phyloP scores from a whole-genome alignment of 1,140 invertebrate species.

The Saccostrea cuccullata region DNA sequence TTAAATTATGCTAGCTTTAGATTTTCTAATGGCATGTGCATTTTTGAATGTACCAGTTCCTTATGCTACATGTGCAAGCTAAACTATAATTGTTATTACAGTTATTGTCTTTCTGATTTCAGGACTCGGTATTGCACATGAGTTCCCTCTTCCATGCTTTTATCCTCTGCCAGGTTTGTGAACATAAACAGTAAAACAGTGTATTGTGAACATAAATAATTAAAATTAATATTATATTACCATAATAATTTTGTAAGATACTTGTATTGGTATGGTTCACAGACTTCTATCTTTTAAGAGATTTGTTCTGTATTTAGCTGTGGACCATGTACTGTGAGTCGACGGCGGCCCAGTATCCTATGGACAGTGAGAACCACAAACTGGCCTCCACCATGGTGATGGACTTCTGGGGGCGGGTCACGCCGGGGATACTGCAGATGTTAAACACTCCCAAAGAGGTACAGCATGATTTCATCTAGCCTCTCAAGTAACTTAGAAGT shows the following conservation, averaged over 20 bases:
- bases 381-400: conserved; percentile 85
- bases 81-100: too few species aligned
- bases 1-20: neutral
- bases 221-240: too few species aligned
- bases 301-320: conserved; percentile 81
- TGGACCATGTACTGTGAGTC: conserved; percentile 99
- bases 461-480: neutral
- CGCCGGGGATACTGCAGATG: conserved; percentile 95
- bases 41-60: neutral
- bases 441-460: conserved; percentile 90
- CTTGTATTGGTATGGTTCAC: too few species aligned
- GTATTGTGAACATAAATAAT: neutral
- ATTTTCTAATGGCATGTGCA: neutral
- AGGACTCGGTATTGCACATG: conserved; percentile 90
- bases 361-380: conserved; percentile 79
- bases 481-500: neutral
- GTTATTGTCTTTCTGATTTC: conserved; percentile 59
- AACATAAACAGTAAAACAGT: neutral
- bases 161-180: conserved; percentile 82
- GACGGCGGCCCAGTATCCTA: conserved; percentile 83
- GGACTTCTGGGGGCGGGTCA: conserved; percentile 99
- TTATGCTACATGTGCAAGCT: neutral
- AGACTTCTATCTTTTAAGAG: too few species aligned
- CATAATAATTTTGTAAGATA: too few species aligned
- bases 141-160: conserved; percentile 87